Evolutionary conservation across 1,140 invertebrate species (phyloP), one percentile per base, ranked within the genome.

Genomic region (Limonius californicus): DNA sequence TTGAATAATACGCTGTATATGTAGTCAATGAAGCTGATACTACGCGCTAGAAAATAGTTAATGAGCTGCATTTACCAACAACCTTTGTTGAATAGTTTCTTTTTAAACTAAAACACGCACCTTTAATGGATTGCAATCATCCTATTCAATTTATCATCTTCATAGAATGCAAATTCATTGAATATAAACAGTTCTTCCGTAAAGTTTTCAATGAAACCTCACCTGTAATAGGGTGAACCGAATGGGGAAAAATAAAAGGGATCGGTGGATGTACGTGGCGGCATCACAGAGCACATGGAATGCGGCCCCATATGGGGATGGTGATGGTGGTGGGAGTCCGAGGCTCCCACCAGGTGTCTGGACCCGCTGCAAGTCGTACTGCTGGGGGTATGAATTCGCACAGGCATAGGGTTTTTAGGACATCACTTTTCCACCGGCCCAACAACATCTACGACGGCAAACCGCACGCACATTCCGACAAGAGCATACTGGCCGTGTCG

Each of bases 251-350:
- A 55, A 55, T 55, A 55, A 27, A 55, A 32, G 2, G 53, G 53
- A 19, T 55, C 53, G 12, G 20, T 55, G 4, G 21, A 15, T 23
- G 53, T 14, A 23, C 53, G 20, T 7, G 53, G 53, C 15, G 53
- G 53, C 11, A 55, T 32, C 9, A 55, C 27, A 32, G 20, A 16
- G 30, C 53, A 55, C 53, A 55, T 55, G 21, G 53, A 55, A 32
- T 55, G 53, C 15, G 53, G 27, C 1, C 53, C 53, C 53, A 55
- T 30, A 19, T 55, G 53, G 27, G 53, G 53, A 15, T 23, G 53
- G 30, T 55, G 53, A 23, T 55, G 42, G 42, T 43, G 50, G 50
- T 54, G 53, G 53, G 53, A 55, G 53, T 55, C 53, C 53, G 53
- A 55, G 53, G 21, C 53, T 55, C 53, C 53, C 53, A 23, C 53